Evolutionary conservation across 2,797 vertebrate species (phyloP), one percentile per base, ranked within the genome.

Genomic region (Dicrostonyx torquatus): DNA sequence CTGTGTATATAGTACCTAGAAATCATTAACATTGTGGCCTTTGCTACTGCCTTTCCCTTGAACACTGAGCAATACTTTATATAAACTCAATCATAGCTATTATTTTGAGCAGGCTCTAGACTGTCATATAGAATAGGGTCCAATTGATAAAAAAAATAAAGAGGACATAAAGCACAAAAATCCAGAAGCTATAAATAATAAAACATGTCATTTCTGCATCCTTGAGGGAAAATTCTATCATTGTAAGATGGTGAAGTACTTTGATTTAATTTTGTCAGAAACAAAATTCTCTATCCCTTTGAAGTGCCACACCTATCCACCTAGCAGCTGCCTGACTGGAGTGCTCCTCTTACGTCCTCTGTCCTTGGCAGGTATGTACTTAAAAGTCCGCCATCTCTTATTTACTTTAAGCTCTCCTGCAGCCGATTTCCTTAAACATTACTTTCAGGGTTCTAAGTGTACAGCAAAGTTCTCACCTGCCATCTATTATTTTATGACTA

Each of bases 261-360:
- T 85, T 91, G 58, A 7, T 15, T 82, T 82, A 53, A 26, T 79
- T 91, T 95, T 45, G 37, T 83, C 62, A 91, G 82, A 93, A 95
- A 68, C 2, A 89, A 82, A 94, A 91, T 95, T 89, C 64, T 85
- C 88, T 79, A 75, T 85, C 31, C 88, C 64, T 94, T 73, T 70
- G 9, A 94, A 92, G 70, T 40, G 53, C 89, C 9, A 29, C 45
- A 43, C 13, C 22, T 45, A 58, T 34, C 92, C 78, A 73, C 29
- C 45, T 64, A 20, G 18, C 22, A 91, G 77, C 62, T 86, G 43
- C 24, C 3, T 86, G 18, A n/a, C n/a, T n/a, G n/a, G n/a, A n/a
- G n/a, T n/a, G 45, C 85, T 92, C 53, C 83, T 87, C 58, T 86
- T n/a, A 62, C 45, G 83, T 62, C 58, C 34, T 55, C 80, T 87